Conservation (phyloP, 1,140 invertebrate genomes). For the Diachasma alloeum region DNA sequence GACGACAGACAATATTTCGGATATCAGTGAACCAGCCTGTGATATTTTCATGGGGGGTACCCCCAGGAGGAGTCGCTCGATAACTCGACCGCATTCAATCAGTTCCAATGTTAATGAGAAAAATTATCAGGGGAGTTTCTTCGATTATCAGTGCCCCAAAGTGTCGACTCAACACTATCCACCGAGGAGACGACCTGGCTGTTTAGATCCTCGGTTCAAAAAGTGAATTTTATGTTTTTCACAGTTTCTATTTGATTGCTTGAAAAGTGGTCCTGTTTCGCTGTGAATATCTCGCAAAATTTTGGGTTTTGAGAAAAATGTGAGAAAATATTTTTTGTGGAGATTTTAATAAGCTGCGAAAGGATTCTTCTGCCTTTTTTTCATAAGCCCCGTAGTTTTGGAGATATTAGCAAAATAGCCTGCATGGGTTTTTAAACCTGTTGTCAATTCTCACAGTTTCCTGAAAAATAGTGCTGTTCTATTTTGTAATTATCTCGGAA, state of each 20-base stretch:
- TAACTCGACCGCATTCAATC: background rate
- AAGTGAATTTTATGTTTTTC: constrained; percentile 26
- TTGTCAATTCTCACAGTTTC: too few species aligned
- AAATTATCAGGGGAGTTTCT: background rate
- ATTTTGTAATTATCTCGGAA: background rate
- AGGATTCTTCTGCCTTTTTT: too few species aligned
- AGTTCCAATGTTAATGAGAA: background rate
- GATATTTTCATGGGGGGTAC: constrained; percentile 46
- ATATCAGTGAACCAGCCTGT: constrained; percentile 48
- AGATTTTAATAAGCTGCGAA: too few species aligned
- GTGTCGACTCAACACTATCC: background rate
- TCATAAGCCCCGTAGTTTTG: too few species aligned
- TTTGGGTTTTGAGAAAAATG: too few species aligned
- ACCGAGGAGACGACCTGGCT: constrained; percentile 38
- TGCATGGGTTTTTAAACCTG: too few species aligned
- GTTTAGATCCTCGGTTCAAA: constrained; percentile 47
- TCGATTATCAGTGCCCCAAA: constrained; percentile 15
- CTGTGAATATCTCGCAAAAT: too few species aligned
- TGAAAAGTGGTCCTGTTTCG: too few species aligned
- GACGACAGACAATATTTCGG: constrained; percentile 39
- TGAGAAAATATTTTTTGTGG: too few species aligned
- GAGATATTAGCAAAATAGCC: too few species aligned
- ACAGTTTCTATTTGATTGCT: too few species aligned
- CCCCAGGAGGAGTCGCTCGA: constrained; percentile 45
- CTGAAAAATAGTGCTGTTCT: background rate